Evolutionary conservation across 2,888 invertebrate genomes (phyloP).

Genomic region (Rotaria magnacalcarata): DNA sequence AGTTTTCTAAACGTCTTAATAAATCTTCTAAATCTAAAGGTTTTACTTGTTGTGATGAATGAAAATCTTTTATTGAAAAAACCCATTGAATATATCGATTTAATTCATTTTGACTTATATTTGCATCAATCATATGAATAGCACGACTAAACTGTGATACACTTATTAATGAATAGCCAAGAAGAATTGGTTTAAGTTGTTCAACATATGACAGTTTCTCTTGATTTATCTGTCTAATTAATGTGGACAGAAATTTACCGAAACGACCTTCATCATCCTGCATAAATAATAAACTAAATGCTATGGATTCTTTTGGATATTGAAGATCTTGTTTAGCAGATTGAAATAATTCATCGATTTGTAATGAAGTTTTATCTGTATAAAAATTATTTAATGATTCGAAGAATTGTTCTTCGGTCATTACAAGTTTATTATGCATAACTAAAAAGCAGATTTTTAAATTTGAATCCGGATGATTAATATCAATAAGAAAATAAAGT

Average conservation of each 20-base stretch:
- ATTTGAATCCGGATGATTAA: no score
- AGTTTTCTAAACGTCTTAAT: conserved; percentile 33
- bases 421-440: neutral
- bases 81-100: conserved; percentile 14
- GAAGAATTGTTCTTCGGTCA: neutral
- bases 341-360: neutral
- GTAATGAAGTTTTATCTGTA: neutral
- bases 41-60: conserved; percentile 6
- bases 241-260: neutral
- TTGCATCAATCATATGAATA: neutral
- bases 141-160: neutral
- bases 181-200: neutral
- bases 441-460: neutral
- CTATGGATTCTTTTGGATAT: neutral
- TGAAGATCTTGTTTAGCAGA: conserved; percentile 8
- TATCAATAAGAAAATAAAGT: no score
- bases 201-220: neutral
- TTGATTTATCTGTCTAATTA: neutral
- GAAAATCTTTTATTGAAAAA: neutral
- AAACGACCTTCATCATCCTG: neutral
- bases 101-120: conserved; percentile 1
- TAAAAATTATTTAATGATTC: neutral
- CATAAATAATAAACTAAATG: conserved; percentile 8
- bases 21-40: conserved; percentile 36
- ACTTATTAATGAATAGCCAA: neutral